Conservation (phyloP, 2,797 vertebrate genomes). For the Catharus ustulatus region DNA sequence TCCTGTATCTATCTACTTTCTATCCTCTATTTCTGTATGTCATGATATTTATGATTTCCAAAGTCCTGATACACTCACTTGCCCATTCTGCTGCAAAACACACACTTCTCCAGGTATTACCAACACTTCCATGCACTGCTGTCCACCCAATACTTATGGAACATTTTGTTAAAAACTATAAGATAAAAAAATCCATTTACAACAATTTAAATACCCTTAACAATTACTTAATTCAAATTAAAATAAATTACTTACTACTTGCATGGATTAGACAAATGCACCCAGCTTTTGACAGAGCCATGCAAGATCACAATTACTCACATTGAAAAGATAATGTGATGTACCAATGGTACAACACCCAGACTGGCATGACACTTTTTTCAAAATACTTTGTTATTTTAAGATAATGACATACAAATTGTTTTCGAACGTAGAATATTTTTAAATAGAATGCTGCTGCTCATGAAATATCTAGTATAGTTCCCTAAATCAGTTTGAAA, state of each 20-base stretch:
- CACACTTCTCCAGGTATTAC: neutral
- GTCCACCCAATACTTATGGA: neutral
- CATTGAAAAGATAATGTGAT: neutral
- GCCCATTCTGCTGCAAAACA: neutral
- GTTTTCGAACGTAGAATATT: neutral
- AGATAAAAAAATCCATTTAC: neutral
- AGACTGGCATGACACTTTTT: neutral
- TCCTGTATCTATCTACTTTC: neutral
- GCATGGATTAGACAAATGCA: neutral
- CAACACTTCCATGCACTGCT: neutral
- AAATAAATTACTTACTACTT: neutral
- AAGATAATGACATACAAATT: neutral
- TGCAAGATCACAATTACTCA: neutral
- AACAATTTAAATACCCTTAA: neutral
- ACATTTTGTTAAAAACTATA: neutral
- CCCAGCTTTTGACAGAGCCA: neutral
- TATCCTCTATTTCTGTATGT: neutral
- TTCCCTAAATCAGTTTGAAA: neutral
- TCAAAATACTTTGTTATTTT: neutral
- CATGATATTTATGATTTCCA: rapidly evolving
- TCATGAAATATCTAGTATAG: neutral
- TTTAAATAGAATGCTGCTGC: neutral
- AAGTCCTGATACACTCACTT: neutral
- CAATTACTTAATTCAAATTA: neutral
- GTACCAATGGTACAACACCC: neutral